These are phyloP conservation scores for Camelus bactrianus DNA, from an alignment of 2,113 vertebrate genomes.

Conservation along the genomic window DNA sequence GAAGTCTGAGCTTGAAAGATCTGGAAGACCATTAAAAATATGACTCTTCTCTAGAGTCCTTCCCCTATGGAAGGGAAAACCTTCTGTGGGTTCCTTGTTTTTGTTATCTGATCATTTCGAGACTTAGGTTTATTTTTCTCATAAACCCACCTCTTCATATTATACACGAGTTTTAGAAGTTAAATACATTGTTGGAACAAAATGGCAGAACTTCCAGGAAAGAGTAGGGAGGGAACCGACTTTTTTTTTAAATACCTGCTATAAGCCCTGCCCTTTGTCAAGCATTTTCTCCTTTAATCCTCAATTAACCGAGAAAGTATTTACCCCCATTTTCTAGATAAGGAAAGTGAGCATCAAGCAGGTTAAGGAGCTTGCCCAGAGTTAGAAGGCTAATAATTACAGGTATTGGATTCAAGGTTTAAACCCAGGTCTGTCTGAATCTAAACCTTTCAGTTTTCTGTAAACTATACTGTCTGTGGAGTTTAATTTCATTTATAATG, in stretches of 20 bases:
- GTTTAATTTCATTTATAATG: constrained; percentile 6
- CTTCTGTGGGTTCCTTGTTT: neutral
- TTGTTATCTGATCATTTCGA: constrained; percentile 1
- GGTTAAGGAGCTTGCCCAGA: neutral
- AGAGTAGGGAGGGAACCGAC: neutral
- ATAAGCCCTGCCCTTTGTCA: neutral
- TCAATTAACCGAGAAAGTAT: neutral
- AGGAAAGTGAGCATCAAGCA: neutral
- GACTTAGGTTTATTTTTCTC: constrained; percentile 4
- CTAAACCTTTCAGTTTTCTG: neutral
- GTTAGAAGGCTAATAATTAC: neutral
- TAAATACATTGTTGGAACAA: constrained; percentile 7
- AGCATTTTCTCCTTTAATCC: neutral
- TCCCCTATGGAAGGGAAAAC: neutral
- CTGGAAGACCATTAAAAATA: neutral
- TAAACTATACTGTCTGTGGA: neutral
- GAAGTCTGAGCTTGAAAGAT: neutral
- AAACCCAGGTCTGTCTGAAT: neutral
- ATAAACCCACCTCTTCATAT: neutral
- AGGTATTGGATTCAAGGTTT: neutral
- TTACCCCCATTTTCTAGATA: neutral
- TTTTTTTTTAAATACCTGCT: neutral
- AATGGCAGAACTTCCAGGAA: neutral
- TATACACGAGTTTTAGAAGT: neutral
- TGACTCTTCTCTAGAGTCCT: neutral